These are phyloP conservation scores for Eristalis pertinax DNA, from an alignment of 2,888 invertebrate genomes.

Conservation along the genomic window DNA sequence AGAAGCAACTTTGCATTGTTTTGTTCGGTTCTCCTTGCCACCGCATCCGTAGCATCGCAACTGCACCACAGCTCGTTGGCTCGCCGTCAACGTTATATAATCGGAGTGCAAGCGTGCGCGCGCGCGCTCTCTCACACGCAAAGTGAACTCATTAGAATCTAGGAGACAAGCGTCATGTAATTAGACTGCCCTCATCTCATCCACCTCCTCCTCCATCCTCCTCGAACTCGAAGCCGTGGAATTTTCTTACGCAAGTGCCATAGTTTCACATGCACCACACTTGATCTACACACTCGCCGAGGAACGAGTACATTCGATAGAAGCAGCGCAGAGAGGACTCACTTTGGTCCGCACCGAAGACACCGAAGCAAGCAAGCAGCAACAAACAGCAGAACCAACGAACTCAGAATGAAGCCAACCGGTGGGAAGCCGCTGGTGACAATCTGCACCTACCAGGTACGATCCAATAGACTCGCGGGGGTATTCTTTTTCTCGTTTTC, in stretches of 20 bases:
- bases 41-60: constrained; percentile 35
- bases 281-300: constrained; percentile 51
- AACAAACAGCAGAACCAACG: constrained; percentile 4
- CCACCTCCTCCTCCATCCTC: constrained; percentile 15
- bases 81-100: constrained; percentile 44
- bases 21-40: constrained; percentile 36
- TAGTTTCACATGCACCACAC: constrained; percentile 61
- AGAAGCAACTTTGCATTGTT: constrained; percentile 61
- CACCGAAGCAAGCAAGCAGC: neutral
- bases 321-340: constrained; percentile 3
- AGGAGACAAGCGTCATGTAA: constrained; percentile 56
- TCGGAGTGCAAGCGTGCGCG: constrained; percentile 3
- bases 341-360: neutral
- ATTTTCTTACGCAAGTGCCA: constrained; percentile 59
- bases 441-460: constrained; percentile 78
- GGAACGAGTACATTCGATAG: constrained; percentile 23
- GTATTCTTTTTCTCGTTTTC: neutral
- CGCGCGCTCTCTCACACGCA: neutral
- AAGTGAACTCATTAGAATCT: constrained; percentile 56
- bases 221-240: constrained; percentile 4
- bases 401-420: constrained; percentile 75
- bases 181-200: neutral
- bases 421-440: constrained; percentile 77
- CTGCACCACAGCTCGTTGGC: constrained; percentile 1
- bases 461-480: neutral